Evolutionary conservation across 2,113 vertebrate genomes (phyloP), one percentile per base, ranked within the genome.

Genomic region (Stomatorhinus ivindoensis): DNA sequence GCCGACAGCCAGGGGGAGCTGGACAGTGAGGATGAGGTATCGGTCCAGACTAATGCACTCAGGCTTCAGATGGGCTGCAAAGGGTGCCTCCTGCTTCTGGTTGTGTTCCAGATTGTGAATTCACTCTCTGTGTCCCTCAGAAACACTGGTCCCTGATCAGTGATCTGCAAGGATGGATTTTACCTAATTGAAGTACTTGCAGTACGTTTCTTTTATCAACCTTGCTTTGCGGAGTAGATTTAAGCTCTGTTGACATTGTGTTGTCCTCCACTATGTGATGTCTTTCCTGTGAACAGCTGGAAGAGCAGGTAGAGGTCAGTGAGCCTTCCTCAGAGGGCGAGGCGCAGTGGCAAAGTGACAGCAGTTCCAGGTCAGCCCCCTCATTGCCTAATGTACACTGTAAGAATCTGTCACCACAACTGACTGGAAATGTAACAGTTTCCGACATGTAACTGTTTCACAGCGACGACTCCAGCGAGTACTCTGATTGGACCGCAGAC

Each of bases 401-500:
- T 39, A 50, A 4, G 31, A 73, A 13, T 73, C 15, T 9, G 46
- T 35, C 65, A 31, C 61, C n/a, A 44, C 88, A 61, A 1, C n/a
- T 65, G 53, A 51, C 88, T 35, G 9, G 13, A 13, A 19, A 9
- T n/a, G 31, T 84, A 44, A 10, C 19, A 6, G 24, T 73, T 48
- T 73, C 47, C 5, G 15, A 21, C 19, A 15, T 24, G 73, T 15
- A 27, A 82, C 2, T 53, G 89, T 44, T 61, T 86, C 90, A 0
- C 91, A 99, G 98, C 82, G 97, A 98, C 94, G 97, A 97, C 9
- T 99, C 98, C 76, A 99, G 98, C 92, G 98, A 99, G 89, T 99
- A 99, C 94, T 99, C 98, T 0, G 98, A 99, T 93, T 99, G 98
- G 98, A 99, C 97, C 21, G 98, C 98, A 44, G 98, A 99, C 92